Conservation (phyloP, 2,113 vertebrate genomes). For the Myiozetetes cayanensis region DNA sequence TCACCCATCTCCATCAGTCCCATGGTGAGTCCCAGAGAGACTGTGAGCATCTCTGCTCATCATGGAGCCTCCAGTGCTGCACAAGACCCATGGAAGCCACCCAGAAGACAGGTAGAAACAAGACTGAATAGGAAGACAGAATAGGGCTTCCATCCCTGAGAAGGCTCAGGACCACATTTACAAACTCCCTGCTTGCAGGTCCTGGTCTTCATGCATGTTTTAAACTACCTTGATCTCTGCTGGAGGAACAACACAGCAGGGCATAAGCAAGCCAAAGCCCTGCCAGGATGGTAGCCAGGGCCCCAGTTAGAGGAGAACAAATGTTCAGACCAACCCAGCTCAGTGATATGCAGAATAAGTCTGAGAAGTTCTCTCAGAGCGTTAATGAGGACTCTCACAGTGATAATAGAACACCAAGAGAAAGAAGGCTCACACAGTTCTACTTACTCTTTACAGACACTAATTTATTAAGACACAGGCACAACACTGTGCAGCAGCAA, state of each 20-base stretch:
- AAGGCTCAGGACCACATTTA: not conserved
- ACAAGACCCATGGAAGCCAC: accelerated
- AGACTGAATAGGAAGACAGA: not conserved
- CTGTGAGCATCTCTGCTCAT: not conserved
- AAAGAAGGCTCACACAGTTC: not conserved
- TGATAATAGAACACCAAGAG: not conserved
- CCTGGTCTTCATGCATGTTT: not conserved
- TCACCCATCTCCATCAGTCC: not conserved
- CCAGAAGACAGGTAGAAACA: not conserved
- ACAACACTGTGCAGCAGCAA: not conserved
- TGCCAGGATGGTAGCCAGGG: not conserved
- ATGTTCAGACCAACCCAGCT: not conserved
- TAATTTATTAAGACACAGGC: not conserved
- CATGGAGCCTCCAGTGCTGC: not conserved
- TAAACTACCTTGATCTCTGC: not conserved
- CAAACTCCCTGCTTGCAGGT: not conserved
- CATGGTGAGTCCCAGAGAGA: not conserved
- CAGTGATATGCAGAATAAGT: not conserved
- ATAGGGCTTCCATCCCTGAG: not conserved
- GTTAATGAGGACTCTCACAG: not conserved
- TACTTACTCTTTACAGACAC: not conserved
- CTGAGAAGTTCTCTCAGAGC: not conserved
- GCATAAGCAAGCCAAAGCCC: not conserved
- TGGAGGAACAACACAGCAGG: not conserved
- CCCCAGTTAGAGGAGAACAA: not conserved